Evolutionary conservation across 2,888 invertebrate genomes (phyloP).

Genomic region (Dusona sp.): DNA sequence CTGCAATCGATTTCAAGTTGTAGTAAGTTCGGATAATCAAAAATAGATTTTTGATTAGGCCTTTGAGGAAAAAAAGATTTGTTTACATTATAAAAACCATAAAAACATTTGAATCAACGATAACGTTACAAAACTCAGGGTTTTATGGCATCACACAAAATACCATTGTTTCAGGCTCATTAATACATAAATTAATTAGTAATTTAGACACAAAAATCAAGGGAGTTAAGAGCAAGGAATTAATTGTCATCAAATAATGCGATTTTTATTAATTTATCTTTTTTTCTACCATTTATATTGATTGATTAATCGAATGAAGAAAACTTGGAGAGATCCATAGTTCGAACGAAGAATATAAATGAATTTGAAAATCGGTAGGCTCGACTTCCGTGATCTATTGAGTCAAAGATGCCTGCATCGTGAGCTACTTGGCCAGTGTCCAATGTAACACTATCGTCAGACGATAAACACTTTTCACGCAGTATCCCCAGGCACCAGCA

Average conservation of each 20-base stretch:
- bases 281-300: background rate
- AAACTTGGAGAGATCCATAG: background rate
- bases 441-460: slow-evolving; percentile 68
- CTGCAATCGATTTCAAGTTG: background rate
- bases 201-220: background rate
- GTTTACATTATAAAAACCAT: background rate
- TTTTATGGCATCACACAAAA: background rate
- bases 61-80: background rate
- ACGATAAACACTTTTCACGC: slow-evolving; percentile 50
- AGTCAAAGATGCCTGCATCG: slow-evolving; percentile 40
- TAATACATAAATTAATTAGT: background rate
- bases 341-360: slow-evolving; percentile 50
- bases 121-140: background rate
- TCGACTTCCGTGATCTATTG: slow-evolving; percentile 50
- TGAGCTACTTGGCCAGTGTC: slow-evolving; percentile 61
- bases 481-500: slow-evolving; percentile 53
- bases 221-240: background rate
- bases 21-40: background rate
- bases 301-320: background rate
- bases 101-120: background rate
- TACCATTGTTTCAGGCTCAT: background rate
- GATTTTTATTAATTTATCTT: background rate
- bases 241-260: background rate
- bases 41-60: background rate
- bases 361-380: slow-evolving; percentile 45